phyloP scores from a whole-genome alignment of 2,888 invertebrate genomes.

The Sinotaia quadrata region DNA sequence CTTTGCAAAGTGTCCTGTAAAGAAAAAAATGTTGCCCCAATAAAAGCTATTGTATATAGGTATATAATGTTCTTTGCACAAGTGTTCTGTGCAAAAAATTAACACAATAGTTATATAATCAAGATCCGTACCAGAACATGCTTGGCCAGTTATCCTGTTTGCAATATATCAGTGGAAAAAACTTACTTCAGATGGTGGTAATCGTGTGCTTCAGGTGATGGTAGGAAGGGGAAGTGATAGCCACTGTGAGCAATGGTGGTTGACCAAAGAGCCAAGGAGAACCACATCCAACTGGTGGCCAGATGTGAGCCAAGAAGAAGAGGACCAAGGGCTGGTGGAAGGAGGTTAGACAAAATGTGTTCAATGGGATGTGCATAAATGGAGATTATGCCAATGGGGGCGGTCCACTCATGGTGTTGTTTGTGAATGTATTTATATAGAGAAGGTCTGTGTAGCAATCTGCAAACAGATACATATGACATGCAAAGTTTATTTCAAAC shows the following conservation, averaged over 20 bases:
- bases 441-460: slow-evolving; percentile 81
- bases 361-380: slow-evolving; percentile 85
- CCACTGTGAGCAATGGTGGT: slow-evolving; percentile 88
- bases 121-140: no score
- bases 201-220: slow-evolving; percentile 89
- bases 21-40: no score
- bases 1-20: no score
- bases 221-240: slow-evolving; percentile 88
- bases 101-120: no score
- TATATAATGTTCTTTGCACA: no score
- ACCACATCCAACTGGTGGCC: slow-evolving; percentile 80
- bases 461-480: slow-evolving; percentile 70
- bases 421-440: slow-evolving; percentile 88
- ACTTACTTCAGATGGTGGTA: slow-evolving; percentile 85
- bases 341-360: slow-evolving; percentile 83
- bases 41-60: no score
- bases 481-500: no score
- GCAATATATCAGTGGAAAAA: no score
- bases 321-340: slow-evolving; percentile 81
- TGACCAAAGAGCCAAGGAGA: slow-evolving; percentile 82
- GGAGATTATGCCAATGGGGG: slow-evolving; percentile 85
- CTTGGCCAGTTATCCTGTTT: no score
- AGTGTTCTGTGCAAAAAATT: no score
- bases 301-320: slow-evolving; percentile 78
- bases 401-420: slow-evolving; percentile 90